A percentile compares a stretch with the other conserved stretches of the same genome.
Evolutionary conservation across 2,797 vertebrate genomes (phyloP).

Genomic region (Rhadinocentrus ornatus): DNA sequence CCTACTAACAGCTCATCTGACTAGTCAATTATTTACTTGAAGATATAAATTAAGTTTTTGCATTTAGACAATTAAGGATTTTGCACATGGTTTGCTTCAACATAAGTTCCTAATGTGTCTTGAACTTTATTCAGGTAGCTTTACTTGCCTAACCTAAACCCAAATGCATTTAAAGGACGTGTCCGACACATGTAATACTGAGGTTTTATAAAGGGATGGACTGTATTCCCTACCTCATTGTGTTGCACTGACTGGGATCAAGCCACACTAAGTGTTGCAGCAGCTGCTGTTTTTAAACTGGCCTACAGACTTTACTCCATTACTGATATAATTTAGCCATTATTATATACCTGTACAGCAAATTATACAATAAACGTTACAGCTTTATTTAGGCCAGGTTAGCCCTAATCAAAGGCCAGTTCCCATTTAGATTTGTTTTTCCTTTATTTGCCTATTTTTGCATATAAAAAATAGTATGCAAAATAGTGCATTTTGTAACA

Average conservation of each 20-base stretch:
- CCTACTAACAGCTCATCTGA: not conserved
- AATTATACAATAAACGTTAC: not conserved
- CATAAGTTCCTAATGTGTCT: not conserved
- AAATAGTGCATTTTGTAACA: not conserved
- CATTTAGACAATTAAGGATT: not conserved
- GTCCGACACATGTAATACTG: not conserved
- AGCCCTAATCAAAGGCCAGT: not conserved
- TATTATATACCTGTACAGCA: not conserved
- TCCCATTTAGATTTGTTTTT: not conserved
- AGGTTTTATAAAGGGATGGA: not conserved
- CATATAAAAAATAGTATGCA: too few species aligned
- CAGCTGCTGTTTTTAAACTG: not conserved
- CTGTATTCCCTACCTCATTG: not conserved
- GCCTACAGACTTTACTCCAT: not conserved
- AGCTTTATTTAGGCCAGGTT: not conserved
- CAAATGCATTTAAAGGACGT: not conserved
- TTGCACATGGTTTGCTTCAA: too few species aligned
- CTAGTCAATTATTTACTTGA: not conserved
- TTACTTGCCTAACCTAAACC: not conserved
- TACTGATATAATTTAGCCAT: not conserved
- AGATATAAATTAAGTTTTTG: not conserved
- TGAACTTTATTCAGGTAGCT: not conserved
- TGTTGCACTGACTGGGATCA: not conserved
- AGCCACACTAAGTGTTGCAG: not conserved
- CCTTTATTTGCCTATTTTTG: not conserved